Conservation (phyloP, 2,113 vertebrate species). For the Lipotes vexillifer region DNA sequence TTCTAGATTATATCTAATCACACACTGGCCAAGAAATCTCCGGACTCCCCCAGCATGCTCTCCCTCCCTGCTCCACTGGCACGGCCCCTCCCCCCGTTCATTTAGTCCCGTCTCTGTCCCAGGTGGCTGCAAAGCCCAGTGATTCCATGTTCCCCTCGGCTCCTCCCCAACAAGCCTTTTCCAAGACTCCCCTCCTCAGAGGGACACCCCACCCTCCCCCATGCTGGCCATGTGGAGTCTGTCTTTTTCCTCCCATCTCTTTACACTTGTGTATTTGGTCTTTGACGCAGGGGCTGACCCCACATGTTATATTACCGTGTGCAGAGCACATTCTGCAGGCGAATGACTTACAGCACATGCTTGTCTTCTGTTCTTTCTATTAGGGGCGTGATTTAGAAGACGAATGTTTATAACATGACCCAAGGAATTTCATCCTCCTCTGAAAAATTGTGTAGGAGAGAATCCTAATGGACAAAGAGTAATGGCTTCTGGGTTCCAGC, state of each 20-base stretch:
- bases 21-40: background rate
- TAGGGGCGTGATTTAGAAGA: conserved; percentile 65
- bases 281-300: conserved; percentile 48
- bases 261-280: conserved; percentile 46
- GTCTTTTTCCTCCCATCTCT: conserved; percentile 40
- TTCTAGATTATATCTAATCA: background rate
- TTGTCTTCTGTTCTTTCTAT: conserved; percentile 70
- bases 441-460: conserved; percentile 77
- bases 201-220: background rate
- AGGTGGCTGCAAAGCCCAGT: background rate
- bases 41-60: background rate
- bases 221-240: conserved; percentile 43
- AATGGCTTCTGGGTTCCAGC: conserved; percentile 73
- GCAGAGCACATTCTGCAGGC: background rate
- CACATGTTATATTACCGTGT: background rate
- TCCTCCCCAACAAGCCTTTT: background rate
- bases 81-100: background rate
- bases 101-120: background rate
- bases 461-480: conserved; percentile 74
- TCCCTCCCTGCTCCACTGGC: background rate
- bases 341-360: conserved; percentile 54
- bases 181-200: background rate
- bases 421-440: conserved; percentile 80
- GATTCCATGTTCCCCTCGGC: background rate
- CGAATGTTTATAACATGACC: conserved; percentile 76